A percentile compares a stretch with the other conserved stretches of the same genome.
phyloP scores from a whole-genome alignment of 1,140 invertebrate species.

The Bombus terrestris region DNA sequence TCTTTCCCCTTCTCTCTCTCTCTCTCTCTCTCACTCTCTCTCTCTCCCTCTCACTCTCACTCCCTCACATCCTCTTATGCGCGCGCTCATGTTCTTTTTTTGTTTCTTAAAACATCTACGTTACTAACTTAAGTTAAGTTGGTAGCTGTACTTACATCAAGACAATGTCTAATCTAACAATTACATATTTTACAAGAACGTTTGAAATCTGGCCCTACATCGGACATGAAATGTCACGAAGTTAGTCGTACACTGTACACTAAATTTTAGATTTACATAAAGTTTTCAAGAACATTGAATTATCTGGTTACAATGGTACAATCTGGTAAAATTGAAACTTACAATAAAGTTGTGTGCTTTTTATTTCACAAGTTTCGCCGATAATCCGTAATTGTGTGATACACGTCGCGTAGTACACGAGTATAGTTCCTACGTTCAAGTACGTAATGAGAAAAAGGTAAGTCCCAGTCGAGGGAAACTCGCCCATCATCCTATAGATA shows the following conservation, averaged over 20 bases:
- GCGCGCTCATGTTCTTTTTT: conserved; percentile 9
- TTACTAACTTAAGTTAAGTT: conserved; percentile 65
- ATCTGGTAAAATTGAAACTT: conserved; percentile 22
- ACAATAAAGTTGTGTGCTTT: conserved; percentile 19
- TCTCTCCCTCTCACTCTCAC: too few relatives aligned
- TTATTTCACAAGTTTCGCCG: conserved; percentile 8
- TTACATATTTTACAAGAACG: conserved; percentile 78
- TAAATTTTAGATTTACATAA: conserved; percentile 65
- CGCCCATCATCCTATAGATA: background rate
- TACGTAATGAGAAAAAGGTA: too few relatives aligned
- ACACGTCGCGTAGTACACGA: background rate
- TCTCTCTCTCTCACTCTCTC: conserved; percentile 1
- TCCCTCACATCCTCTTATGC: background rate
- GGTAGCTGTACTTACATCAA: conserved; percentile 71
- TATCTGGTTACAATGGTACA: background rate
- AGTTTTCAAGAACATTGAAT: conserved; percentile 42
- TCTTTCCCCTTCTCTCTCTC: conserved; percentile 41
- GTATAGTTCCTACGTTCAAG: background rate
- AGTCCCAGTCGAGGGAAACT: too few relatives aligned
- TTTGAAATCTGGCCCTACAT: conserved; percentile 72
- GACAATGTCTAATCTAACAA: conserved; percentile 74
- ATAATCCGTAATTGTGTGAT: background rate
- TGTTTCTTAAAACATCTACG: conserved; percentile 60
- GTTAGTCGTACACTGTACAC: conserved; percentile 74
- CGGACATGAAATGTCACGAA: conserved; percentile 68